phyloP scores from a whole-genome alignment of 2,797 vertebrate species.

The Macroramphosus scolopax region DNA sequence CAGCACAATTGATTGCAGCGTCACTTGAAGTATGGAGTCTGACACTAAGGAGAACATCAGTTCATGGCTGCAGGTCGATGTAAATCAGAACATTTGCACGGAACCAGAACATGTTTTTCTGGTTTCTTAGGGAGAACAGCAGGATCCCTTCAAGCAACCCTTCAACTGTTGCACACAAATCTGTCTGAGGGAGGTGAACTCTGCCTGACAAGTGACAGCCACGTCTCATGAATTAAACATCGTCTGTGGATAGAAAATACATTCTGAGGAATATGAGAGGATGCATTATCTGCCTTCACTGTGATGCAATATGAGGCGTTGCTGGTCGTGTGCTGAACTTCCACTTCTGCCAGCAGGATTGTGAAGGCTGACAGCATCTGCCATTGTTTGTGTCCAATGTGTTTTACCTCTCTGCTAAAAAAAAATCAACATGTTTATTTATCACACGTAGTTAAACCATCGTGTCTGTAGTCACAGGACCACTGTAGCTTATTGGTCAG shows the following conservation, averaged over 20 bases:
- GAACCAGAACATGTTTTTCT: conserved; percentile 22
- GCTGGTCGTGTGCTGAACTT: conserved; percentile 28
- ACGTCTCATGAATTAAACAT: conserved; percentile 64
- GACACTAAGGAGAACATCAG: conserved; percentile 16
- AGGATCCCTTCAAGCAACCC: conserved; percentile 30
- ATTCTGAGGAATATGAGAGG: conserved; percentile 36
- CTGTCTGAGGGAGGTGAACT: conserved; percentile 45
- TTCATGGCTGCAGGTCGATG: conserved; percentile 30
- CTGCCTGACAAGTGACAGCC: conserved; percentile 57
- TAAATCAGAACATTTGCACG: conserved; percentile 39
- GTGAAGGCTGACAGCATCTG: conserved; percentile 24
- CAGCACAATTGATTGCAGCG: neutral
- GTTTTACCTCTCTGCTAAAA: conserved; percentile 2
- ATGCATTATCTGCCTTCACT: conserved; percentile 24
- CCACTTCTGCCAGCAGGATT: conserved; percentile 14
- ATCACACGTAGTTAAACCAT: conserved; percentile 6
- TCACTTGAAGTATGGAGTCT: conserved; percentile 2
- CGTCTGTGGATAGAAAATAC: conserved; percentile 30
- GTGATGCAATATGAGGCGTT: conserved; percentile 44
- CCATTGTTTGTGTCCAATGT: neutral
- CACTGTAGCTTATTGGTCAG: conserved; percentile 35
- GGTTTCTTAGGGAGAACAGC: conserved; percentile 16
- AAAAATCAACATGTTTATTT: conserved; percentile 4
- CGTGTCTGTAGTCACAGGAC: conserved; percentile 10
- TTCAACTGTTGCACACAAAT: conserved; percentile 36